phyloP scores from a whole-genome alignment of 2,113 vertebrate genomes.

The Lagopus leucura region DNA sequence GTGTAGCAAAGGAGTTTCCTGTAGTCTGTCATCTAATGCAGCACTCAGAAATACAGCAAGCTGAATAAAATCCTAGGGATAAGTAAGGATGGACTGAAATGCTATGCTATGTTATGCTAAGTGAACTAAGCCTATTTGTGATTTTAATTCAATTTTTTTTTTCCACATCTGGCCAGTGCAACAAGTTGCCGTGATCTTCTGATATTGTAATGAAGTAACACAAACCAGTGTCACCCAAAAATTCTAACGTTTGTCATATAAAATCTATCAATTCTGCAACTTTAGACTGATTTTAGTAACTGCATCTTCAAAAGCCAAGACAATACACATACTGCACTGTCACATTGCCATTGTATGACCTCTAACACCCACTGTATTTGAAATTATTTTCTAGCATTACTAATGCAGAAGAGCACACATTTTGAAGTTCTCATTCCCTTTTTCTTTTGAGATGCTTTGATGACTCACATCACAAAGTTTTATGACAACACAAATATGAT shows the following conservation, averaged over 20 bases:
- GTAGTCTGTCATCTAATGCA: not conserved
- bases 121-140: not conserved
- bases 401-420: not conserved
- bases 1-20: not conserved
- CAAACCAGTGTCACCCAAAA: not conserved
- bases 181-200: not conserved
- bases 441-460: not conserved
- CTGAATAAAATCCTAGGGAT: not conserved
- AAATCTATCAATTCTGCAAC: not conserved
- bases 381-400: not conserved
- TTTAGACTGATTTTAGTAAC: not conserved
- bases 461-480: rapidly evolving
- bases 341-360: not conserved
- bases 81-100: not conserved
- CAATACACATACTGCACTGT: not conserved
- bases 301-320: not conserved
- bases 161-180: not conserved
- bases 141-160: not conserved
- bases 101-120: not conserved
- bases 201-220: not conserved
- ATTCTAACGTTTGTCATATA: not conserved
- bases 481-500: not conserved
- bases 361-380: not conserved
- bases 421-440: not conserved
- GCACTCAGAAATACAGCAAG: not conserved